A percentile compares a stretch with the other conserved stretches of the same genome.
Conservation (phyloP, 2,888 invertebrate genomes). For the Acheta domesticus region DNA sequence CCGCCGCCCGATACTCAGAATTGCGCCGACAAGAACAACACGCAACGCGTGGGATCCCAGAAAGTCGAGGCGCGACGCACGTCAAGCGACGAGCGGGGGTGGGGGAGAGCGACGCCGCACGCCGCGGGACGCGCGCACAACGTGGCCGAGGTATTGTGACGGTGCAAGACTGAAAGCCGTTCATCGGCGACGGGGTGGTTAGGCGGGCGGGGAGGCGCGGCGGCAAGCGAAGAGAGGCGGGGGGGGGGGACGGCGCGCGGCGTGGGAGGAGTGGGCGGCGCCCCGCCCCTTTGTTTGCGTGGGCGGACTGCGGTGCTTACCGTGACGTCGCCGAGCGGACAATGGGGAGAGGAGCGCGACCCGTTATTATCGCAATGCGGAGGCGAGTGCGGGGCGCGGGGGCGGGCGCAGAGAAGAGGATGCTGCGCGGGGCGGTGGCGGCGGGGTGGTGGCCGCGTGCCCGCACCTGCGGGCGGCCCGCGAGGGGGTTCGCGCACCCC, state of each 20-base stretch:
- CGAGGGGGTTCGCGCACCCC: too few relatives aligned
- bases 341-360: slow-evolving; percentile 2
- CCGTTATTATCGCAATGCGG: slow-evolving; percentile 10
- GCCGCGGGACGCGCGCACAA: neutral
- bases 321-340: neutral
- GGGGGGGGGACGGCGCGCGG: neutral
- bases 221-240: neutral
- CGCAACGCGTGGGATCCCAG: neutral
- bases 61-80: neutral
- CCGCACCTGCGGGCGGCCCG: neutral
- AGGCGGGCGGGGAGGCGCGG: neutral
- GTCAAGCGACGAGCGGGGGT: neutral
- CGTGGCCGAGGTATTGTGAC: neutral
- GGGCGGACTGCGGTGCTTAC: neutral
- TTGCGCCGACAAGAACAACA: neutral
- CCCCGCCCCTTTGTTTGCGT: slow-evolving; percentile 1
- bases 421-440: neutral
- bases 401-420: neutral
- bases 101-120: neutral
- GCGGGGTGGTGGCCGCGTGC: neutral
- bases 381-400: neutral
- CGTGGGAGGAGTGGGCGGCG: neutral
- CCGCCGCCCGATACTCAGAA: neutral
- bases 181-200: neutral
- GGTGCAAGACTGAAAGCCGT: neutral